These are phyloP conservation scores for Chirona hameri DNA, from an alignment of 2,888 invertebrate genomes.

Conservation along the genomic window DNA sequence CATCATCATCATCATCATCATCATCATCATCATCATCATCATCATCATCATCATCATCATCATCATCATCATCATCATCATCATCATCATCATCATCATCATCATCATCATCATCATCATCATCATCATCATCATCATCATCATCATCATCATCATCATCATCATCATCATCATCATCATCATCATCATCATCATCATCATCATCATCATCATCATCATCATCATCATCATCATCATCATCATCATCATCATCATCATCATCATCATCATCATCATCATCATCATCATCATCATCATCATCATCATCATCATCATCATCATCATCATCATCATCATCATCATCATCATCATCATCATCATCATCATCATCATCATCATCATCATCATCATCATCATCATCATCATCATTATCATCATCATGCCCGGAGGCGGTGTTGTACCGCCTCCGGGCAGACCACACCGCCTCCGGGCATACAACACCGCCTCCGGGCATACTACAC, in stretches of 20 bases:
- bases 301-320: slow-evolving; percentile 10
- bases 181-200: slow-evolving; percentile 8
- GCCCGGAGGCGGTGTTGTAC: too few species aligned
- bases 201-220: slow-evolving; percentile 22
- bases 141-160: slow-evolving; percentile 22
- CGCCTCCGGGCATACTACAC: too few species aligned
- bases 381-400: slow-evolving; percentile 22
- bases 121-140: slow-evolving; percentile 22
- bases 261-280: slow-evolving; percentile 10
- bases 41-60: slow-evolving; percentile 22
- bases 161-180: slow-evolving; percentile 22
- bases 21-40: slow-evolving; percentile 22
- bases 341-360: slow-evolving; percentile 22
- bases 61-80: slow-evolving; percentile 22
- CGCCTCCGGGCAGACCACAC: too few species aligned
- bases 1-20: slow-evolving; percentile 22
- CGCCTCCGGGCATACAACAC: too few species aligned
- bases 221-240: slow-evolving; percentile 22
- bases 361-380: slow-evolving; percentile 22
- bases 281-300: slow-evolving; percentile 22
- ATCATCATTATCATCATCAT: too few species aligned
- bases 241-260: slow-evolving; percentile 22
- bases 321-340: slow-evolving; percentile 22
- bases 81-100: slow-evolving; percentile 22
- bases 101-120: slow-evolving; percentile 22